phyloP scores from a whole-genome alignment of 2,113 vertebrate species.

The Labrus mixtus region DNA sequence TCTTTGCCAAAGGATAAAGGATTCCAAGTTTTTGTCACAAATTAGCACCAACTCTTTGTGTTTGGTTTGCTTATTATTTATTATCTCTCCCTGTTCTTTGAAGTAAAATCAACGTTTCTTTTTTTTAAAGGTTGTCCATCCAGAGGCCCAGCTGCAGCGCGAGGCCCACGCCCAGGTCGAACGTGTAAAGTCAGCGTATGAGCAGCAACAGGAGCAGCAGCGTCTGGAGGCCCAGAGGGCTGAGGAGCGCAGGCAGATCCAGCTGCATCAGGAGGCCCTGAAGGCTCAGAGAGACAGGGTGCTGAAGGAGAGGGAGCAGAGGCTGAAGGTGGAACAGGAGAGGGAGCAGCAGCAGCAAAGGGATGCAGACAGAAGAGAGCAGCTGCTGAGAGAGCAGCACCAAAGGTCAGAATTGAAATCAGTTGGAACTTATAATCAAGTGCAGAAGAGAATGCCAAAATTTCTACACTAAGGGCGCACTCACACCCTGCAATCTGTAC shows the following conservation, averaged over 20 bases:
- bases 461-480: no score
- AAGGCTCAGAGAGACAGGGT: conserved; percentile 85
- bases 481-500: no score
- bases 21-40: neutral
- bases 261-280: conserved; percentile 84
- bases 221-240: conserved; percentile 82
- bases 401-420: conserved; percentile 71
- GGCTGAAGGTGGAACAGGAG: conserved; percentile 81
- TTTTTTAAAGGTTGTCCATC: conserved; percentile 39
- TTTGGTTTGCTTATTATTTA: no score
- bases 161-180: conserved; percentile 38
- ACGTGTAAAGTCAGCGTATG: conserved; percentile 82
- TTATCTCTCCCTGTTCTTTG: no score
- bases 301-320: conserved; percentile 84
- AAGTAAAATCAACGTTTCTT: neutral
- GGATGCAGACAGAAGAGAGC: conserved; percentile 82
- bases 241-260: conserved; percentile 84
- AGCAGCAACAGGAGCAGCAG: conserved; percentile 92
- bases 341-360: conserved; percentile 82
- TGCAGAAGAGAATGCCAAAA: no score
- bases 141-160: conserved; percentile 30
- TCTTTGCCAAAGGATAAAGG: neutral
- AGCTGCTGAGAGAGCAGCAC: conserved; percentile 73
- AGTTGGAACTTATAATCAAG: neutral
- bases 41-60: no score